Conservation (phyloP, 2,113 vertebrate genomes). For the Petrocephalus microphthalmus region DNA sequence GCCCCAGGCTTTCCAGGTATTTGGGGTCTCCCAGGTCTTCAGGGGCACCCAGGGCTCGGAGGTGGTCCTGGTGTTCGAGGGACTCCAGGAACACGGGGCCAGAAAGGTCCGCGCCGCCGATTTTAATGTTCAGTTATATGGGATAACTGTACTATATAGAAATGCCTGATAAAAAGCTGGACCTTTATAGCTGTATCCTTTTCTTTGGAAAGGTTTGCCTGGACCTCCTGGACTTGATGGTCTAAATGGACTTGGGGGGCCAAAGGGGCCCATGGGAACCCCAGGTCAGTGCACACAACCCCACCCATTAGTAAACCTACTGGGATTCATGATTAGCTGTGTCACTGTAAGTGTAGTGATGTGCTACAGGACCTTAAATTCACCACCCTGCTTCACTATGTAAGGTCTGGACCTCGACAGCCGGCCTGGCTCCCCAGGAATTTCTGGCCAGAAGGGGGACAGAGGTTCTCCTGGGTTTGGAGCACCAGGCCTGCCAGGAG, state of each 20-base stretch:
- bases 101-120: conserved; percentile 1
- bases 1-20: conserved; percentile 63
- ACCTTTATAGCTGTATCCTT: neutral
- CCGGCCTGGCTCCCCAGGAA: conserved; percentile 64
- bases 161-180: neutral
- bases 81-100: conserved; percentile 51
- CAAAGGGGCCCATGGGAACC: conserved; percentile 77
- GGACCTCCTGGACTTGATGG: conserved; percentile 79
- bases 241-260: conserved; percentile 83
- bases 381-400: neutral
- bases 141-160: neutral
- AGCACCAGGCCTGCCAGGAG: conserved; percentile 62
- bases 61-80: conserved; percentile 65
- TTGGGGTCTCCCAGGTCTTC: conserved; percentile 65
- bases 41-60: conserved; percentile 64
- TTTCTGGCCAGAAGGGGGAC: conserved; percentile 77
- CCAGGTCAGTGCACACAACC: conserved; percentile 61
- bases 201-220: conserved; percentile 61
- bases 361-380: neutral
- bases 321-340: neutral
- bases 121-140: too few relatives aligned
- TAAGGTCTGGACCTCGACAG: conserved; percentile 58
- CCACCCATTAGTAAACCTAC: neutral
- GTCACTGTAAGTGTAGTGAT: neutral
- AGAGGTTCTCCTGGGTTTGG: conserved; percentile 68